These are phyloP conservation scores for Temnothorax curvispinosus DNA, from an alignment of 1,140 invertebrate species.

Conservation along the genomic window DNA sequence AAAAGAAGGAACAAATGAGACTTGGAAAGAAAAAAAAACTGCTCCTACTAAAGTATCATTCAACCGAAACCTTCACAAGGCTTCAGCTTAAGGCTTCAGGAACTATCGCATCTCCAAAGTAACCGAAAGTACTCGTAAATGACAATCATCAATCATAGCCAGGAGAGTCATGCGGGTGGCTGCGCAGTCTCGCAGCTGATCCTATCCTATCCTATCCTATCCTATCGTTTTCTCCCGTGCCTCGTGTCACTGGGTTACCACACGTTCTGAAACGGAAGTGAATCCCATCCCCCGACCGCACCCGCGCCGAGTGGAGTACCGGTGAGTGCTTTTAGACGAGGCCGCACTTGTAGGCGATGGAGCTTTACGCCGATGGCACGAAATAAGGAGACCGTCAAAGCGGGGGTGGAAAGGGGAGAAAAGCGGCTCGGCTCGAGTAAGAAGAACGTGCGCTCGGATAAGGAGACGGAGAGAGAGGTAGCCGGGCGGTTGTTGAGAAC, in stretches of 20 bases:
- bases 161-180: constrained; percentile 36
- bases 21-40: not conserved
- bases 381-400: constrained; percentile 62
- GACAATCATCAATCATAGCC: constrained; percentile 30
- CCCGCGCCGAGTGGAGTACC: not conserved
- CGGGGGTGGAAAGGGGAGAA: not conserved
- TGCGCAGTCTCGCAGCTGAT: constrained; percentile 34
- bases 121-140: constrained; percentile 13
- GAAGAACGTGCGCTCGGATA: constrained; percentile 24
- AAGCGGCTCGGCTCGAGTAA: not conserved
- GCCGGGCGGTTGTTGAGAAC: constrained; percentile 54
- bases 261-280: constrained; percentile 11
- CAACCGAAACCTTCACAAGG: not conserved
- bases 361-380: constrained; percentile 65
- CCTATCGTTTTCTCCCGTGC: constrained; percentile 35
- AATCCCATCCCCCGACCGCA: constrained; percentile 14
- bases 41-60: constrained; percentile 7
- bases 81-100: not conserved
- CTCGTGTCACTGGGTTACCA: constrained; percentile 47
- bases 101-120: not conserved
- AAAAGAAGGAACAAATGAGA: not conserved
- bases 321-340: constrained; percentile 65
- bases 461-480: not conserved
- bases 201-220: not conserved
- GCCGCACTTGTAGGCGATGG: constrained; percentile 53